Percentiles rank a stretch among this genome's conserved stretches.
These are phyloP conservation scores for Bubo scandiacus DNA, from an alignment of 2,113 vertebrate genomes.

Conservation along the genomic window DNA sequence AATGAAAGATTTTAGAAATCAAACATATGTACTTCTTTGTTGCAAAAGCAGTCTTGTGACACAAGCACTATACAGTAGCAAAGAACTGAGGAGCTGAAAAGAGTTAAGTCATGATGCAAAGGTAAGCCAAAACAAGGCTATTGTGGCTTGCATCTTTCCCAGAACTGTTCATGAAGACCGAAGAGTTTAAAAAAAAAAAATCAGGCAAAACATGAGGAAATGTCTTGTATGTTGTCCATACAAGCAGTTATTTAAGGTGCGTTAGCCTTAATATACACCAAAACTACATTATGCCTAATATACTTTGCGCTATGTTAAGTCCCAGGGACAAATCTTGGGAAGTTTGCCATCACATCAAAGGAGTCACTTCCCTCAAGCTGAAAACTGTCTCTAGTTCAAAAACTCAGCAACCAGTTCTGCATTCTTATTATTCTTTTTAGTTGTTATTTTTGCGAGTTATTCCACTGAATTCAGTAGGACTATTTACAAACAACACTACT, in stretches of 20 bases:
- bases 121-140: neutral
- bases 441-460: neutral
- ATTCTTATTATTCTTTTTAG: neutral
- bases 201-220: neutral
- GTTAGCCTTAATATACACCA: neutral
- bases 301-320: fast-evolving
- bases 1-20: neutral
- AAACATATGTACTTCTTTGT: neutral
- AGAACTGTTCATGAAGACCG: neutral
- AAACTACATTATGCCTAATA: neutral
- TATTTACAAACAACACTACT: neutral
- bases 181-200: neutral
- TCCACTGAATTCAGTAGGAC: neutral
- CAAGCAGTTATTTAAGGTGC: fast-evolving
- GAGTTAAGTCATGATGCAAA: neutral
- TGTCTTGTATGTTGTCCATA: neutral
- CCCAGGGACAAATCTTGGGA: neutral
- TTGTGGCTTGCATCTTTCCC: neutral
- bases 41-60: neutral
- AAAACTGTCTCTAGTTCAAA: neutral
- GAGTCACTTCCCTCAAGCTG: fast-evolving
- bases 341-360: neutral
- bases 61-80: neutral
- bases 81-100: neutral
- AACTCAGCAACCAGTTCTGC: neutral